Base-by-base conservation (phyloP, 1,140 invertebrate species). In the Conus ventricosus region DNA sequence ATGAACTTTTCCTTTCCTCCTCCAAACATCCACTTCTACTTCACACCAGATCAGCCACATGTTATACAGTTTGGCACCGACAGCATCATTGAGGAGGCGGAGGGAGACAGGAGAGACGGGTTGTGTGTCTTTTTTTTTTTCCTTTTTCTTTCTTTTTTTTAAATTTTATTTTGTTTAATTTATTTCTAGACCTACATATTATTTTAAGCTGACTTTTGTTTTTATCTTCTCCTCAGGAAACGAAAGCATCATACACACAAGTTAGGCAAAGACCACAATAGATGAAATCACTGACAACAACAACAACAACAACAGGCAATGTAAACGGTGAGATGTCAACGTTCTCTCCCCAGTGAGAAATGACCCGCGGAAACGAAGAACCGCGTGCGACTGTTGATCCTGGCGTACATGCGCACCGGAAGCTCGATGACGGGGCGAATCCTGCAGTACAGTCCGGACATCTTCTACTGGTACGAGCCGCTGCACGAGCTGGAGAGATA, bases 401-500 rank as follows among this genome's bases (percentile, higher is more conserved):
- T 87, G 71, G 85, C 75, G 7, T 87, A 87, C 85, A 87, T 87
- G 85, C 85, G 85, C 17, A 87, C 85, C 7, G 85, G 85, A 54
- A 87, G 85, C 23, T 87, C 85, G 53, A 80, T 78, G 85, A 87
- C 85, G 51, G 85, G 85, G 4, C 53, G 71, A 27, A 87, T 87
- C 6, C 51, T 87, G 53, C 67, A 78, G 75, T 57, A 13, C 53
- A 75, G 75, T 20, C 54, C 55, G 5, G 75, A 75, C 17, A 54
- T 87, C 71, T 87, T 87, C 85, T 87, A 87, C 85, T 87, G 85
- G 85, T 87, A 78, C 71, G 85, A 87, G 53, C 85, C 85, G 8
- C 85, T 87, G 51, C 71, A 87, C 85, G 6, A n/a, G 11, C 85
- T 87, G 51, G 85, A 87, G 75, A 20, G 54, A 23, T 27, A 87